A percentile compares a stretch with the other conserved stretches of the same genome.
Evolutionary conservation across 2,888 invertebrate species (phyloP).

Genomic region (Deroplatys truncata): DNA sequence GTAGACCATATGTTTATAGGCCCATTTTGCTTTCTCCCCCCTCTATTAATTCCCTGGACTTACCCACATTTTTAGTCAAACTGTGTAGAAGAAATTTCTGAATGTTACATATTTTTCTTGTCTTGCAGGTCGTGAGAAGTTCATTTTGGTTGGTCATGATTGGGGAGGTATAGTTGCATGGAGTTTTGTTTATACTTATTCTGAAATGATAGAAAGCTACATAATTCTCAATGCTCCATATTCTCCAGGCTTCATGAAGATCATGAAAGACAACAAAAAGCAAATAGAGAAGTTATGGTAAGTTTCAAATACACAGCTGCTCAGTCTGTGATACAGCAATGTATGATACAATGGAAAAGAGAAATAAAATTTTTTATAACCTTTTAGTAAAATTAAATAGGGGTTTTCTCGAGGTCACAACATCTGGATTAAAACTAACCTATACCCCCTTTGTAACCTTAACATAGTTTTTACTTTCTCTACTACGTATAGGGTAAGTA

Average conservation of each 20-base stretch:
- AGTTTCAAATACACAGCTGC: constrained; percentile 29
- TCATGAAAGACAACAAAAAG: constrained; percentile 42
- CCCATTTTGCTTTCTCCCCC: too few relatives aligned
- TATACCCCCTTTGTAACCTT: too few relatives aligned
- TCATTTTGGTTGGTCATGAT: constrained; percentile 60
- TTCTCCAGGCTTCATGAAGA: constrained; percentile 45
- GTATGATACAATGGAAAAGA: too few relatives aligned
- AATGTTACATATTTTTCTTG: neutral
- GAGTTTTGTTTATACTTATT: constrained; percentile 50
- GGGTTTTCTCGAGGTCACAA: too few relatives aligned
- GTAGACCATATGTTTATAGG: too few relatives aligned
- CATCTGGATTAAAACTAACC: too few relatives aligned
- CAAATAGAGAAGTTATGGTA: constrained; percentile 52
- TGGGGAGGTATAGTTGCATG: constrained; percentile 63
- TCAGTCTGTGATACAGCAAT: neutral
- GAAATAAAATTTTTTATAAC: too few relatives aligned
- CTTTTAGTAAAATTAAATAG: too few relatives aligned
- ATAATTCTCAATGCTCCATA: constrained; percentile 55
- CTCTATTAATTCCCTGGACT: too few relatives aligned
- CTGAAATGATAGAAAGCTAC: constrained; percentile 52
- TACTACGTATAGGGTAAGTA: too few relatives aligned
- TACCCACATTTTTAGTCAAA: too few relatives aligned
- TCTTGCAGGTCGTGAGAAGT: constrained; percentile 49
- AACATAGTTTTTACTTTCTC: too few relatives aligned
- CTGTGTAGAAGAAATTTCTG: neutral